Conservation (phyloP, 2,888 invertebrate species). For the Pegoplata infirma region DNA sequence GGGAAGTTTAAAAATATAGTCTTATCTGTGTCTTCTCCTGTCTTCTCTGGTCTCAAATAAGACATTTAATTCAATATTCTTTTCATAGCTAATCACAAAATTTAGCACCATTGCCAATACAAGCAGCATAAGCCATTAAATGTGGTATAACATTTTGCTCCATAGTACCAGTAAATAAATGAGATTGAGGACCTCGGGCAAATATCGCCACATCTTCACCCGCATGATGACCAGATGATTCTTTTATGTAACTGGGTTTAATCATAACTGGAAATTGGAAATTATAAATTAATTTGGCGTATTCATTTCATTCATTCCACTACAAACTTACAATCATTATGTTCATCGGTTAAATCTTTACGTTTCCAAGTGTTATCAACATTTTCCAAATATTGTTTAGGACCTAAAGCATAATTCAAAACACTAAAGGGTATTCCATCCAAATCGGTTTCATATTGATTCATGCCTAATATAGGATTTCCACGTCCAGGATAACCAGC, state of each 20-base stretch:
- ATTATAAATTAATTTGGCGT: too few species aligned
- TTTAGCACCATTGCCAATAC: slow-evolving; percentile 82
- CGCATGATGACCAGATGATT: slow-evolving; percentile 83
- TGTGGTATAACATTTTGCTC: slow-evolving; percentile 89
- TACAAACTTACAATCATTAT: slow-evolving; percentile 51
- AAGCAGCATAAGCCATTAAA: slow-evolving; percentile 85
- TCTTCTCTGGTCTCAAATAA: too few species aligned
- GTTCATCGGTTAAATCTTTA: slow-evolving; percentile 65
- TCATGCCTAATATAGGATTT: slow-evolving; percentile 79
- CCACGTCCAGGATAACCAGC: slow-evolving; percentile 84
- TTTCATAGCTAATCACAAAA: slow-evolving; percentile 66
- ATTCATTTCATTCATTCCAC: too few species aligned
- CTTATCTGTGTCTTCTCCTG: too few species aligned
- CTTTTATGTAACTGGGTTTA: slow-evolving; percentile 69
- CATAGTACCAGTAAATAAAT: slow-evolving; percentile 86
- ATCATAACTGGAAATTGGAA: slow-evolving; percentile 63
- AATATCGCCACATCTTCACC: slow-evolving; percentile 89
- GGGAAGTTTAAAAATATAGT: too few species aligned
- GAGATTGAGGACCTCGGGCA: slow-evolving; percentile 87
- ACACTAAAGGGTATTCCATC: slow-evolving; percentile 81
- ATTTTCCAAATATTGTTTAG: slow-evolving; percentile 72
- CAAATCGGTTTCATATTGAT: slow-evolving; percentile 66
- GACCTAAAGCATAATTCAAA: slow-evolving; percentile 87
- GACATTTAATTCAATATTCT: not conserved
- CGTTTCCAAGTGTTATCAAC: slow-evolving; percentile 65